These are phyloP conservation scores for Ornithoptera alexandrae DNA, from an alignment of 2,888 invertebrate genomes.

Conservation along the genomic window DNA sequence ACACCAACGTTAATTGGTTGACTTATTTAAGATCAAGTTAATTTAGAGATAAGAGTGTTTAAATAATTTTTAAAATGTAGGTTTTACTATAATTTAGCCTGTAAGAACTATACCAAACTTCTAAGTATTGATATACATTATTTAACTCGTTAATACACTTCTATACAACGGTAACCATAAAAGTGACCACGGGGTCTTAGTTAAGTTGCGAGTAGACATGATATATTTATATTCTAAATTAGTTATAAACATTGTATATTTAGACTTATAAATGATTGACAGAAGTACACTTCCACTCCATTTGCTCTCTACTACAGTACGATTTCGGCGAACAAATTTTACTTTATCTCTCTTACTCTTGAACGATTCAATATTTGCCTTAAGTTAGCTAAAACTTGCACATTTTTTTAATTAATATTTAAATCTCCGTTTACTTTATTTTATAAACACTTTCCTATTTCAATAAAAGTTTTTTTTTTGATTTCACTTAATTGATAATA, in stretches of 20 bases:
- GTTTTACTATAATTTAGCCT: slow-evolving; percentile 15
- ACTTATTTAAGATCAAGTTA: slow-evolving; percentile 17
- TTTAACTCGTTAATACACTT: slow-evolving; percentile 2
- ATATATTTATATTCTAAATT: slow-evolving; percentile 20
- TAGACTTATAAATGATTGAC: background rate
- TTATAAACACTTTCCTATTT: background rate
- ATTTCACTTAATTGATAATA: too few species aligned
- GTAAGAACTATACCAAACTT: slow-evolving; percentile 10
- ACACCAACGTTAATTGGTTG: slow-evolving; percentile 8
- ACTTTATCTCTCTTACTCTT: slow-evolving; percentile 1
- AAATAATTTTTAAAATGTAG: slow-evolving; percentile 21
- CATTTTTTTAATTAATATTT: background rate
- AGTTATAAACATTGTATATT: slow-evolving; percentile 4
- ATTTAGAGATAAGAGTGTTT: slow-evolving; percentile 4
- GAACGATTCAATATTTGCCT: slow-evolving; percentile 14
- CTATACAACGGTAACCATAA: background rate
- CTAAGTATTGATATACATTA: background rate
- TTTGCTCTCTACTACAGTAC: background rate
- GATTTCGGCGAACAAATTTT: background rate
- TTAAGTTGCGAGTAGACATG: background rate
- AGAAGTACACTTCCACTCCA: background rate
- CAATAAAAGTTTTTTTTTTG: too few species aligned
- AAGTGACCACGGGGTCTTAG: slow-evolving; percentile 2
- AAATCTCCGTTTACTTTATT: background rate
- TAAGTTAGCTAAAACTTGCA: background rate